Conservation (phyloP, 2,888 invertebrate species). For the Campoplex nolae region DNA sequence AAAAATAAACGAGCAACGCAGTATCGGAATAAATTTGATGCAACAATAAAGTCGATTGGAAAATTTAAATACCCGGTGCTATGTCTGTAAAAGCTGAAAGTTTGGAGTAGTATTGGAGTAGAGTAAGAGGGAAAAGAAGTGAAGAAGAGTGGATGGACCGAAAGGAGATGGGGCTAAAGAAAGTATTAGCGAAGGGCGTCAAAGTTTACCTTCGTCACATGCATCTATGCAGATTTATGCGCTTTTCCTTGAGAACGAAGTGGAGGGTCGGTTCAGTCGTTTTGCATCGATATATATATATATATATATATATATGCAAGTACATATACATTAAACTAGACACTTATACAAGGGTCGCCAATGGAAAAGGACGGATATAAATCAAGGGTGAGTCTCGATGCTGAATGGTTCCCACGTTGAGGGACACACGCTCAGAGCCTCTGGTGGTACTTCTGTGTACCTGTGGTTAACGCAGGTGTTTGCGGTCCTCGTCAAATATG, state of each 20-base stretch:
- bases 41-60: constrained; percentile 68
- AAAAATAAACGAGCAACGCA: constrained; percentile 63
- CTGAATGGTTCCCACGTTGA: constrained; percentile 64
- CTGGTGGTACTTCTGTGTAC: constrained; percentile 40
- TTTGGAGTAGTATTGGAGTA: constrained; percentile 49
- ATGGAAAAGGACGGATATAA: constrained; percentile 53
- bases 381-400: constrained; percentile 59
- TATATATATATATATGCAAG: background rate
- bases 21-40: constrained; percentile 65
- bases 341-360: constrained; percentile 7
- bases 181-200: constrained; percentile 72
- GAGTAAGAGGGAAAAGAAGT: constrained; percentile 58
- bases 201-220: constrained; percentile 80
- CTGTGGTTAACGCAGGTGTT: constrained; percentile 63
- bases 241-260: constrained; percentile 75
- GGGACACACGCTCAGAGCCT: constrained; percentile 41
- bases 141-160: constrained; percentile 16
- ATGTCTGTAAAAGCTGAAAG: constrained; percentile 56
- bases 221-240: constrained; percentile 83
- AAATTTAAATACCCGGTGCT: constrained; percentile 58
- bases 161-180: constrained; percentile 49
- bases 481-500: constrained; percentile 51
- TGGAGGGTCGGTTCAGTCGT: constrained; percentile 47
- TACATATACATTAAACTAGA: constrained; percentile 10
- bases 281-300: background rate